Evolutionary conservation across 1,140 invertebrate species (phyloP).

Genomic region (Cyclina sinensis): DNA sequence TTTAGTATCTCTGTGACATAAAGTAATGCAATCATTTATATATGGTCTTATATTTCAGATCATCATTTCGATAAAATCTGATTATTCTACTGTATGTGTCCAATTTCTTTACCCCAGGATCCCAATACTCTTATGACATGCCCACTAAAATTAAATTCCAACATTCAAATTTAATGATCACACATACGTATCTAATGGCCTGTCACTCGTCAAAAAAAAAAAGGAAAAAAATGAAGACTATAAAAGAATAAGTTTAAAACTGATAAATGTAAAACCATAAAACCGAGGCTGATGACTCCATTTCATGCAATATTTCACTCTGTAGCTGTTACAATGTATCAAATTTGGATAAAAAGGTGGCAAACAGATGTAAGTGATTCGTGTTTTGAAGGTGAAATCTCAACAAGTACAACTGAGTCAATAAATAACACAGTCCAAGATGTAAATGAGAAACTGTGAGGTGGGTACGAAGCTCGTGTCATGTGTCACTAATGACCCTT

Average conservation of each 20-base stretch:
- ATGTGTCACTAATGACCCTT: conserved; percentile 3
- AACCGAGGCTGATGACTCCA: neutral
- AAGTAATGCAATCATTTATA: neutral
- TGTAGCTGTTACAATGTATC: neutral
- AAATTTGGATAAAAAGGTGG: neutral
- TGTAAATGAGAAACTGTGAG: neutral
- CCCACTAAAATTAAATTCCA: neutral
- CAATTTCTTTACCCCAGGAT: conserved; percentile 16
- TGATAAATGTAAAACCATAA: neutral
- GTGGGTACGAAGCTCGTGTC: neutral
- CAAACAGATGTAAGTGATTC: neutral
- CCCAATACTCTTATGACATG: neutral
- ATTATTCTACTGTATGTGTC: neutral
- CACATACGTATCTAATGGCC: neutral
- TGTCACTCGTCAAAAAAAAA: neutral
- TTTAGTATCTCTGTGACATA: neutral
- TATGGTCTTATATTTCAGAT: neutral
- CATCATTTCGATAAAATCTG: conserved; percentile 22
- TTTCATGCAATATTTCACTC: conserved; percentile 21
- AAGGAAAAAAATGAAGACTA: neutral
- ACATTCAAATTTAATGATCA: neutral
- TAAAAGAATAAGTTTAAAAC: neutral
- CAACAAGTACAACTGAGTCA: neutral
- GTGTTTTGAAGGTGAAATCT: neutral
- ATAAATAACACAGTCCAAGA: neutral